phyloP scores from a whole-genome alignment of 2,888 invertebrate species.

The Sturmia bella region DNA sequence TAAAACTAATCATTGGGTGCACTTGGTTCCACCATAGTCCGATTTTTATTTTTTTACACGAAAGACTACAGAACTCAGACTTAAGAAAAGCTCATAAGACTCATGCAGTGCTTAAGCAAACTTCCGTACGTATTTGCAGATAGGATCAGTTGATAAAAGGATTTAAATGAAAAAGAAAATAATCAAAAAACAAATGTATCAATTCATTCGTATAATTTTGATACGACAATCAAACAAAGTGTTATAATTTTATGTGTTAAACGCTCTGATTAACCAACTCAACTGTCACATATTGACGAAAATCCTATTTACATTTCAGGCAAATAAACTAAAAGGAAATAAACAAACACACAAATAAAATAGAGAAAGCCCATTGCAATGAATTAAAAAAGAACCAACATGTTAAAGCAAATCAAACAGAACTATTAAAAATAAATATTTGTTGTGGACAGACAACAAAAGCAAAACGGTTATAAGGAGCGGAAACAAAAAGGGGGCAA shows the following conservation, averaged over 20 bases:
- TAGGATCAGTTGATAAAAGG: too few relatives aligned
- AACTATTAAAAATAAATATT: constrained; percentile 81
- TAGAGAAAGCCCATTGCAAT: constrained; percentile 37
- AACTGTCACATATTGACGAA: constrained; percentile 75
- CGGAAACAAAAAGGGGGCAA: constrained; percentile 61
- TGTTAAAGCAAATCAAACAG: constrained; percentile 70
- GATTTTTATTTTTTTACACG: too few relatives aligned
- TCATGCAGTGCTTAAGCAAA: too few relatives aligned
- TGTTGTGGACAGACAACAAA: constrained; percentile 74
- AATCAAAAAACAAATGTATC: constrained; percentile 42
- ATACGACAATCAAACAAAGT: constrained; percentile 73
- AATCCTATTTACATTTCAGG: constrained; percentile 79
- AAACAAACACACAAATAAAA: constrained; percentile 28
- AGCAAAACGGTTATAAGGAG: constrained; percentile 57
- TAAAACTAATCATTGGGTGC: too few relatives aligned
- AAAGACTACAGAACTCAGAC: too few relatives aligned
- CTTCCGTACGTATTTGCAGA: too few relatives aligned
- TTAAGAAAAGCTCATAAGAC: too few relatives aligned
- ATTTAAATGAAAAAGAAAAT: constrained; percentile 10
- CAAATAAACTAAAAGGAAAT: constrained; percentile 34
- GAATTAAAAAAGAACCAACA: constrained; percentile 49
- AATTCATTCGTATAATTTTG: constrained; percentile 62
- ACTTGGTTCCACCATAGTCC: too few relatives aligned
- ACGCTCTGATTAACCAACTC: constrained; percentile 71
- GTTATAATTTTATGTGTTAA: constrained; percentile 76